Evolutionary conservation across 2,888 invertebrate genomes (phyloP).

Genomic region (Galerucella nymphaeae): DNA sequence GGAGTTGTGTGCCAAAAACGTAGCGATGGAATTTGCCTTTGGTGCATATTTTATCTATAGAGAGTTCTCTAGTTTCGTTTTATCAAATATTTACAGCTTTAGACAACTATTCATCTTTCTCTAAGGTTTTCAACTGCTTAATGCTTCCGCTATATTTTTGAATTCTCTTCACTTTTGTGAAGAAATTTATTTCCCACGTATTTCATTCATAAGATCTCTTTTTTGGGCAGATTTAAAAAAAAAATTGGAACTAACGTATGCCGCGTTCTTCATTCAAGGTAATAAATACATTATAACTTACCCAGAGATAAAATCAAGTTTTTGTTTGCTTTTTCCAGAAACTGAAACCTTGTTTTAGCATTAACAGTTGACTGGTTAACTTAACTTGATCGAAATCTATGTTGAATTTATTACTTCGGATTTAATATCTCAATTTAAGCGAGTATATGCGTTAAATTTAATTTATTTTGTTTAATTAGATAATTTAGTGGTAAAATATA

Average conservation of each 20-base stretch:
- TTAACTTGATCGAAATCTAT: slow-evolving; percentile 38
- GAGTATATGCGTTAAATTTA: slow-evolving; percentile 34
- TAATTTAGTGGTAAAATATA: slow-evolving; percentile 11
- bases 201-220: no score
- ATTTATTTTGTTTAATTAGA: slow-evolving; percentile 34
- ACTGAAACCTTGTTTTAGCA: slow-evolving; percentile 4
- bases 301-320: neutral
- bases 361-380: slow-evolving; percentile 23
- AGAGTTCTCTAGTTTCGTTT: neutral
- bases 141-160: no score
- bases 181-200: no score
- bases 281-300: neutral
- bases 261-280: neutral
- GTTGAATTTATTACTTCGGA: slow-evolving; percentile 37
- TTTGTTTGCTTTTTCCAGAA: slow-evolving; percentile 11
- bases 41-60: neutral
- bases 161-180: no score
- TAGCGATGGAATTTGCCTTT: slow-evolving; percentile 1
- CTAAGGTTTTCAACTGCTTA: no score
- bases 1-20: slow-evolving; percentile 21
- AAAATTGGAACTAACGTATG: no score
- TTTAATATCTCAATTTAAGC: slow-evolving; percentile 45
- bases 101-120: neutral
- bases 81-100: neutral
- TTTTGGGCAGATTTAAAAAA: no score